Evolutionary conservation across 2,113 vertebrate species (phyloP), one percentile per base, ranked within the genome.

Genomic region (Gadus macrocephalus): DNA sequence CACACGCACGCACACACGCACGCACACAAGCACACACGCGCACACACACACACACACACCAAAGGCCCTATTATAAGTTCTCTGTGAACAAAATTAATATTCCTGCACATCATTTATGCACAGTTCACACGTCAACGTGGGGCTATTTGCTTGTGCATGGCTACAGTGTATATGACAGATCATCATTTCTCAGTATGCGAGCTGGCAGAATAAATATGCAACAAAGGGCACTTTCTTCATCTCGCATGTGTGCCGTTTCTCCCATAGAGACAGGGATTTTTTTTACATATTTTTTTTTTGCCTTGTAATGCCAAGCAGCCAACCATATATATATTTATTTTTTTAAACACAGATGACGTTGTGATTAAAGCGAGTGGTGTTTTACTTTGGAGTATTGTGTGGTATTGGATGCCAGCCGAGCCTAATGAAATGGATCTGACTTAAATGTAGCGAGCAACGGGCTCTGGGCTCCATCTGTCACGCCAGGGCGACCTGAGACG

Each of bases 371-470:
- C 70, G 69, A 77, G 62, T 62, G 70, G 35, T 61, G 71, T 15
- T 71, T 62, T 74, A 62, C 59, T 67, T 75, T 75, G 68, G 20
- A 69, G 67, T 59, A 55, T 69, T 76, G n/a, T 31, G 17, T 58
- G 8, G 19, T 27, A 42, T 28, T 69, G 22, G 53, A 22, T 75
- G 58, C 64, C 69, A 35, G 77, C 25, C 55, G 65, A 64, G n/a
- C 73, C 80, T 78, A 73, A 85, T 89, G 82, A 86, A 86, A 83
- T 79, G n/a, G 78, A 81, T 75, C 78, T 62, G 77, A 82, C 53
- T 84, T 75, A 72, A 83, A 53, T 19, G 31, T 28, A 71, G 60
- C 53, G 63, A 73, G 67, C 27, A 31, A 27, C 78, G 60, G 28
- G 70, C 68, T 42, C 78, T 49, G 35, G 82, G 64, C 74, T 79